Conservation (phyloP, 2,797 vertebrate species). For the Chelidonichthys spinosus region DNA sequence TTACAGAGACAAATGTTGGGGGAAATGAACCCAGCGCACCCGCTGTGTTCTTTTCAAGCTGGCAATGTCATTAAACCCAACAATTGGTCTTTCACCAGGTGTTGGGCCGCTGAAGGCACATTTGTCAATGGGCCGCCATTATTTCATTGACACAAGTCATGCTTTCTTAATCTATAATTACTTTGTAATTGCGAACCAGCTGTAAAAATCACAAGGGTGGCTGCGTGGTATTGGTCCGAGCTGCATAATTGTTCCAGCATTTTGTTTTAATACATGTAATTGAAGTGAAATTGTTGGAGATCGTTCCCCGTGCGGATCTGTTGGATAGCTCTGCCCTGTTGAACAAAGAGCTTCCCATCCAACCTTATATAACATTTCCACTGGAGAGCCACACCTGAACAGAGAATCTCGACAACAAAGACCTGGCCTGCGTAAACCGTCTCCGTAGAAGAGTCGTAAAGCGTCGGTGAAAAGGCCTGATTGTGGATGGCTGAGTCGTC, state of each 20-base stretch:
- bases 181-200: constrained; percentile 73
- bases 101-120: constrained; percentile 57
- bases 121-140: constrained; percentile 72
- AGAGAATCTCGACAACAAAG: constrained; percentile 41
- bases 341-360: constrained; percentile 20
- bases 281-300: constrained; percentile 41
- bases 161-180: constrained; percentile 78
- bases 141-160: constrained; percentile 75
- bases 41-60: constrained; percentile 60
- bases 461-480: constrained; percentile 43
- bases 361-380: constrained; percentile 34
- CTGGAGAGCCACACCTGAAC: constrained; percentile 44
- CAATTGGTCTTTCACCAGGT: constrained; percentile 69
- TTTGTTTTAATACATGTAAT: constrained; percentile 43
- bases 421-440: constrained; percentile 21
- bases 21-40: constrained; percentile 60
- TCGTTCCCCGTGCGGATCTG: constrained; percentile 23
- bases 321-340: neutral
- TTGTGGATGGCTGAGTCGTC: constrained; percentile 45
- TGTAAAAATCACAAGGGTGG: constrained; percentile 74
- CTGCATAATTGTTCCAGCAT: constrained; percentile 47
- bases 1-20: constrained; percentile 67
- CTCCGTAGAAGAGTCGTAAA: constrained; percentile 43
- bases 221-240: constrained; percentile 49
- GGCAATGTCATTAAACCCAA: constrained; percentile 62